Base-by-base conservation (phyloP, 2,888 invertebrate species). In the Pachydiplax longipennis region DNA sequence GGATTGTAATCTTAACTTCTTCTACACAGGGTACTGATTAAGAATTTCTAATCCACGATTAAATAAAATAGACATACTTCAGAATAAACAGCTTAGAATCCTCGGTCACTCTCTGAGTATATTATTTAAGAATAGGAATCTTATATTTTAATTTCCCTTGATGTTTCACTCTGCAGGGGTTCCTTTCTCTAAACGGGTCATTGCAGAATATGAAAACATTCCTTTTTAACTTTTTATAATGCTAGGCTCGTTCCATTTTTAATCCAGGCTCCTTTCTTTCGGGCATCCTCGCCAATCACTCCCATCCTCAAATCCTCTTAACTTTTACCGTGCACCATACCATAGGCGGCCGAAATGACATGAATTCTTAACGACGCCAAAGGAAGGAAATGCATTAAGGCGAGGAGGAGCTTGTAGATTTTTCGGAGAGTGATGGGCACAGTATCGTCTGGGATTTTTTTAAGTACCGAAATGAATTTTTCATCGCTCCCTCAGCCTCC, bases 341-440 rank as follows among this genome's bases (percentile, higher is more conserved):
- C 61, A 87, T 87, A 87, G 58, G 37, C 40, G 58, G 22, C 53
- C 87, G 61, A 87, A 87, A 87, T 87, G 87, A 87, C 87, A 87
- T 87, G 87, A 87, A 87, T 87, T 87, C 37, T 87, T 87, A 87
- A 87, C 61, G 87, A 87, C 25, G 37, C 61, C 40, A 37, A 61
- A 22, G 87, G 87, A 87, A 37, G 87, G 10, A 44, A 44, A 44
- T 44, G 22, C 25, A 53, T 87, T 13, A 31, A 35, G 5, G 25
- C 37, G 37, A 61, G 13, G 10, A n/a, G 65, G 61, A 6, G 53
- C 53, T 58, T 53, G 58, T 48, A 48, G 82, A 25, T 73, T 31
- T 53, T 53, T 73, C 73, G 31, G 73, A 31, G 73, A 31, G 25
- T 31, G 73, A 73, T 73, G 25, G 73, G 73, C 25, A 73, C n/a